Evolutionary conservation across 2,888 invertebrate genomes (phyloP).

Genomic region (Helleia helle): DNA sequence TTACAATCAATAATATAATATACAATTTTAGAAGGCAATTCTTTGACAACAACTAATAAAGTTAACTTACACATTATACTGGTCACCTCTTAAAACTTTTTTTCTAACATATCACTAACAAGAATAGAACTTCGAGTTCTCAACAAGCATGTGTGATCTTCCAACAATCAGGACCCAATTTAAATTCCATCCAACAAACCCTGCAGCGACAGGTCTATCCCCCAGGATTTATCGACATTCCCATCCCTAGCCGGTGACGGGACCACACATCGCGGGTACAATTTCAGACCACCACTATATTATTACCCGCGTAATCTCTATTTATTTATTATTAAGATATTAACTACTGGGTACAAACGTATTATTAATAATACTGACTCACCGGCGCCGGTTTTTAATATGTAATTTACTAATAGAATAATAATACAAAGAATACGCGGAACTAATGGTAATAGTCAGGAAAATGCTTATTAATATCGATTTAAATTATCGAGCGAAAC

Average conservation of each 20-base stretch:
- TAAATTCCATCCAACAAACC: conserved; percentile 15
- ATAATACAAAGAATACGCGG: not conserved
- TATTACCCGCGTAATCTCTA: conserved; percentile 47
- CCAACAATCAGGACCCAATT: conserved; percentile 15
- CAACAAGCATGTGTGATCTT: not conserved
- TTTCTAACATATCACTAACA: no score
- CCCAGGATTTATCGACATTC: not conserved
- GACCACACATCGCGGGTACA: conserved; percentile 57
- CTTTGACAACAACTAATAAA: no score
- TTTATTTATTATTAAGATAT: conserved; percentile 68
- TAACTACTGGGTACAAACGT: conserved; percentile 56
- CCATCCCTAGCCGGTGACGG: conserved; percentile 22
- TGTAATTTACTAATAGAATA: not conserved
- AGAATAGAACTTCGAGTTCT: no score
- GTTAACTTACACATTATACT: no score
- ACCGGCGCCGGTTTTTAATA: not conserved
- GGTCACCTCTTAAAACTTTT: no score
- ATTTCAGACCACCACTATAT: conserved; percentile 43
- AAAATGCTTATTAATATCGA: not conserved
- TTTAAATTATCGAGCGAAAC: no score
- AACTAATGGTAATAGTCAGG: conserved; percentile 1
- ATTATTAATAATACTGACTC: conserved; percentile 39
- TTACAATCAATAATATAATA: no score
- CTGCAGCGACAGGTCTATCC: conserved; percentile 8
- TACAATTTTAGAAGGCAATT: no score